These are phyloP conservation scores for Venturia canescens DNA, from an alignment of 1,140 invertebrate genomes.

Conservation along the genomic window DNA sequence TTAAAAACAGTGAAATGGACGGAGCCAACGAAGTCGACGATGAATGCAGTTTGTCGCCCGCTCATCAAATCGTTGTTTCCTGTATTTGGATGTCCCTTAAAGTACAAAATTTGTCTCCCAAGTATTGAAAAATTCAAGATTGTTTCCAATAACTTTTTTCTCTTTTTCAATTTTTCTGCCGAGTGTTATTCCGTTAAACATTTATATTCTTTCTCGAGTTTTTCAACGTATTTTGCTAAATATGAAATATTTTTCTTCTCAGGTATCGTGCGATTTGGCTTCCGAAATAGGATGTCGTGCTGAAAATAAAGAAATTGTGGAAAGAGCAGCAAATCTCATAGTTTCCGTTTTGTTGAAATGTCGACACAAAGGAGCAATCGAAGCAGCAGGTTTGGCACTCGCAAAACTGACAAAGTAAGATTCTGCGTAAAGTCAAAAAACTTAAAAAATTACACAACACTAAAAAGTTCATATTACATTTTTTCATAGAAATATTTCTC, in stretches of 20 bases:
- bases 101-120: too few relatives aligned
- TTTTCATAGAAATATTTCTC: too few relatives aligned
- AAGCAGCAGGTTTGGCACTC: conserved; percentile 82
- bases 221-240: too few relatives aligned
- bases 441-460: not conserved
- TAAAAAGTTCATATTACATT: too few relatives aligned
- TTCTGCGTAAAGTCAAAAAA: not conserved
- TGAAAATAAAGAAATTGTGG: conserved; percentile 68
- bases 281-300: conserved; percentile 69
- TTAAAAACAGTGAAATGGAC: conserved; percentile 61
- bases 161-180: conserved; percentile 25
- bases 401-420: conserved; percentile 73
- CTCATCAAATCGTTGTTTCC: conserved; percentile 83
- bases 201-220: too few relatives aligned
- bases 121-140: too few relatives aligned
- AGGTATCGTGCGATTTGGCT: conserved; percentile 79
- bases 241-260: not conserved
- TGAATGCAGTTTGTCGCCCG: conserved; percentile 76
- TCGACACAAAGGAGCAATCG: conserved; percentile 89
- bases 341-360: conserved; percentile 82
- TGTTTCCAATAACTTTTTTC: too few relatives aligned
- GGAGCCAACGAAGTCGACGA: conserved; percentile 63
- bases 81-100: conserved; percentile 89
- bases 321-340: conserved; percentile 79
- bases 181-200: too few relatives aligned